Conservation (phyloP, 2,797 vertebrate genomes). For the Trachops cirrhosus region DNA sequence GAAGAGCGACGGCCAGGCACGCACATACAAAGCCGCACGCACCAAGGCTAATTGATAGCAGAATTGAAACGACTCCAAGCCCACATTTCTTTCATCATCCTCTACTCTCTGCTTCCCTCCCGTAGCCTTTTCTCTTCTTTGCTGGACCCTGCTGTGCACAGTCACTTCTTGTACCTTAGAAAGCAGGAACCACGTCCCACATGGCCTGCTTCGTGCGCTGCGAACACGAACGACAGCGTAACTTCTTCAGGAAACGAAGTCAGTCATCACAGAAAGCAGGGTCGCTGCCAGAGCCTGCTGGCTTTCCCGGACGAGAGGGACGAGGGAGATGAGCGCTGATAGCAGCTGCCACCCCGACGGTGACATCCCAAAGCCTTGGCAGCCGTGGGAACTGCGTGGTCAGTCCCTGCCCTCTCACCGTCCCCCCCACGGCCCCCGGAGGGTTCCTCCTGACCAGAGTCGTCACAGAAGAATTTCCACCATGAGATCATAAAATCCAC, state of each 20-base stretch:
- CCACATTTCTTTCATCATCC: neutral
- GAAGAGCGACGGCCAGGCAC: neutral
- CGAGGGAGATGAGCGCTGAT: neutral
- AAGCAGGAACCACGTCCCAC: neutral
- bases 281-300: neutral
- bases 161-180: neutral
- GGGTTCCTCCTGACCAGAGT: neutral
- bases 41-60: neutral
- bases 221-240: neutral
- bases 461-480: neutral
- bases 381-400: neutral
- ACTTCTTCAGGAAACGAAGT: neutral
- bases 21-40: neutral
- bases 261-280: neutral
- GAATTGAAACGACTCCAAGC: neutral
- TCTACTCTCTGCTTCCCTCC: neutral
- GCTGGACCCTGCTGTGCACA: neutral
- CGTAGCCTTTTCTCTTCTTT: neutral
- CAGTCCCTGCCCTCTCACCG: neutral
- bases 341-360: neutral
- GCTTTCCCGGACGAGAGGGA: neutral
- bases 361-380: neutral
- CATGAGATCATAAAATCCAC: neutral
- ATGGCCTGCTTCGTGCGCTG: neutral
- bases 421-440: accelerated